Evolutionary conservation across 2,888 invertebrate species (phyloP), one percentile per base, ranked within the genome.

Genomic region (Andrena minutula): DNA sequence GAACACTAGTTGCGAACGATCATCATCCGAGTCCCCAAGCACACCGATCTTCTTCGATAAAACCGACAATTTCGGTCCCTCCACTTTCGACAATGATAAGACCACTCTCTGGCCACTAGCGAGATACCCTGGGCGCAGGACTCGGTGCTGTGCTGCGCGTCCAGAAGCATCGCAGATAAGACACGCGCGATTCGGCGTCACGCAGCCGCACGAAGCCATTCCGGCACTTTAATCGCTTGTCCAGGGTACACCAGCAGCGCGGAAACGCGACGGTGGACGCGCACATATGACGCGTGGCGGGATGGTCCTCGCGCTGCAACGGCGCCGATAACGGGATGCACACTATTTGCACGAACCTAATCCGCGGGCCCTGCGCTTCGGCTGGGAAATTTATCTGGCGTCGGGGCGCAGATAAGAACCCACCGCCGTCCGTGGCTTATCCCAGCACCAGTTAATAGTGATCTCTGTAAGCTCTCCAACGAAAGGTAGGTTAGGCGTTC

Each of bases 311-410:
- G 41, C 76, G 73, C 84, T 88, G 88, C 88, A 82, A 64, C 79
- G 80, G 35, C 69, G 72, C 78, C 88, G 89, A 89, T 89, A 89
- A 89, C 89, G 82, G 86, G 86, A 88, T 89, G 89, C 88, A 89
- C 82, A 88, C 82, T 86, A 87, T 89, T 86, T 86, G 86, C 86
- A 88, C 82, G 87, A 82, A 86, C 88, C 89, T 88, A 88, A 88
- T 88, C 88, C 83, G 82, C 83, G 86, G 76, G 61, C 66, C 87
- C 87, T 77, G 86, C 77, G 64, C 77, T 80, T 77, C 69, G 68
- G 71, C 71, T 51, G 63, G 66, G 79, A 85, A 88, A 86, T 89
- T 89, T 89, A 89, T 89, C 89, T 86, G 84, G 75, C 81, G 68
- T 76, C 63, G 83, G 66, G 51, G 78, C 58, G 68, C 77, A 88